Evolutionary conservation across 2,113 vertebrate genomes (phyloP), one percentile per base, ranked within the genome.

Genomic region (Microtus pennsylvanicus): DNA sequence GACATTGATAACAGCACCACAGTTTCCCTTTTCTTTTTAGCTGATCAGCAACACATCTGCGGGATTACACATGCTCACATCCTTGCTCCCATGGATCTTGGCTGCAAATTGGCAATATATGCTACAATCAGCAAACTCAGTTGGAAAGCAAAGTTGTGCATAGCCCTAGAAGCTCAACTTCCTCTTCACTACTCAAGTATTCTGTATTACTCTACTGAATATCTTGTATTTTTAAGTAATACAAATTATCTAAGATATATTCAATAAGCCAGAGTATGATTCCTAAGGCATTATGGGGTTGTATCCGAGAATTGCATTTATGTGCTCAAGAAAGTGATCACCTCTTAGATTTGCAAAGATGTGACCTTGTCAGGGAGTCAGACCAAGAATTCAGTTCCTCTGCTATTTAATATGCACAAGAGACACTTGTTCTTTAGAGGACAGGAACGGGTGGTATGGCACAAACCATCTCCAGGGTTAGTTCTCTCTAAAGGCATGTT

Each of bases 291-390:
- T 87, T 87, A 42, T 89, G 50, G 90, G 77, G 47, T 89, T 28
- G n/a, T 76, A 76, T n/a, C 63, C 87, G 42, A 86, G 28, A 90
- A 77, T 58, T n/a, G 67, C 7, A 52, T n/a, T 33, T 50, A 72
- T 83, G 14, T 22, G 78, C 33, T 85, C 65, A 86, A 93, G 19
- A 9, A 95, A 89, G 26, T 33, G 12, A 22, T 65, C 22, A 9
- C 21, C 83, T 90, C 55, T 87, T 90, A 75, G 77, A 67, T 92
- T 61, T 89, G 13, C 58, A 85, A 69, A 92, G 58, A 90, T 5
- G 50, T 93, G 67, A 89, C 67, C n/a, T 93, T 94, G 82, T 87
- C 77, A 92, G 74, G 86, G 45, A 58, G 81, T 94, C 58, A 47
- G 74, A 30, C 58, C 69, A 80, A 87, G 75, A 87, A 50, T 65